Conservation (phyloP, 2,888 invertebrate species). For the Cephus spinipes region DNA sequence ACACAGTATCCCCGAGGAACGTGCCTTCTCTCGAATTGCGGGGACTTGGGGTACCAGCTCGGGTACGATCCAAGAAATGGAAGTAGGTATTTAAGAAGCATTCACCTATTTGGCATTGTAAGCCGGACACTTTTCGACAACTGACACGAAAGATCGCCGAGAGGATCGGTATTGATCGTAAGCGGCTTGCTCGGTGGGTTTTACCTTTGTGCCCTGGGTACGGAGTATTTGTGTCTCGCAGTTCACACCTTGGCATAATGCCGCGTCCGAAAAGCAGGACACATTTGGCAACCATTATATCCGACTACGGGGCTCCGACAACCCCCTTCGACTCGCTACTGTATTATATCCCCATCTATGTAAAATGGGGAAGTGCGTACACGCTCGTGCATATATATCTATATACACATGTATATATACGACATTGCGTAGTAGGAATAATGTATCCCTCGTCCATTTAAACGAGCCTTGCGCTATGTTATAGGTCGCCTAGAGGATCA, state of each 20-base stretch:
- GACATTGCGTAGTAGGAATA: background rate
- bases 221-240: conserved; percentile 42
- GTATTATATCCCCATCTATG: background rate
- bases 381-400: background rate
- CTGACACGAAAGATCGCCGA: conserved; percentile 38
- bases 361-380: background rate
- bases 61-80: background rate
- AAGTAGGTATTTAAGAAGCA: conserved; percentile 13
- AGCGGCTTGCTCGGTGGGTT: conserved; percentile 53
- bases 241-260: conserved; percentile 56
- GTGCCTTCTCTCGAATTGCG: conserved; percentile 21
- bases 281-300: conserved; percentile 39
- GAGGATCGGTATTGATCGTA: conserved; percentile 57
- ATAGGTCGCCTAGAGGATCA: background rate
- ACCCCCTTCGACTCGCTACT: background rate
- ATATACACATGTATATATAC: background rate
- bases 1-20: conserved; percentile 16
- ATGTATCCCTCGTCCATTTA: background rate
- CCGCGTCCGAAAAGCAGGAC: conserved; percentile 32
- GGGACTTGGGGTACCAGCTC: conserved; percentile 17
- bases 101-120: conserved; percentile 40
- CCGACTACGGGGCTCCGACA: conserved; percentile 4
- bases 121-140: conserved; percentile 21
- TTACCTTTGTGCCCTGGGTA: conserved; percentile 43
- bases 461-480: background rate